Evolutionary conservation across 2,113 vertebrate genomes (phyloP).

Genomic region (Dendropsophus ebraccatus): DNA sequence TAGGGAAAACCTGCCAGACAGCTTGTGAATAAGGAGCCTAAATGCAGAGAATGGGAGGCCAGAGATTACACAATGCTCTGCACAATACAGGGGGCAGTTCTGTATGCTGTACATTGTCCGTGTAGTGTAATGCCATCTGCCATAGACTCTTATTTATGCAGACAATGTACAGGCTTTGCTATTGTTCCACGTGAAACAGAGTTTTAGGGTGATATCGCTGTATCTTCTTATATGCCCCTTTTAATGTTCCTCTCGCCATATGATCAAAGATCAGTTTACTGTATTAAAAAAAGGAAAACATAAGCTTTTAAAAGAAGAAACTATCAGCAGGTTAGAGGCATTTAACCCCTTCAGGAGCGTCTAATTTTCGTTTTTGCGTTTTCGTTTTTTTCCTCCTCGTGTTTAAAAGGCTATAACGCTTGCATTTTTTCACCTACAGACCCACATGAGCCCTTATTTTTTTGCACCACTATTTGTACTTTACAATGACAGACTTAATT

Average conservation of each 20-base stretch:
- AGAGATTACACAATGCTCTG: background rate
- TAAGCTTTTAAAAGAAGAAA: too few relatives aligned
- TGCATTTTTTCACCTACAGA: too few relatives aligned
- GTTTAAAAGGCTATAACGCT: too few relatives aligned
- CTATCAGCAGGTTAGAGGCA: too few relatives aligned
- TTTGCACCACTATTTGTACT: too few relatives aligned
- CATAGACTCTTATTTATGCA: background rate
- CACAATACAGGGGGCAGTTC: background rate
- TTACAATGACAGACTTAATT: too few relatives aligned
- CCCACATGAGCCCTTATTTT: too few relatives aligned
- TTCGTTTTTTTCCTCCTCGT: too few relatives aligned
- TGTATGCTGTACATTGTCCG: background rate
- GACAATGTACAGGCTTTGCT: background rate
- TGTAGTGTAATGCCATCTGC: background rate
- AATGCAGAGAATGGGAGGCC: background rate
- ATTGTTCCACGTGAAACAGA: background rate
- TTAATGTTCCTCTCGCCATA: background rate
- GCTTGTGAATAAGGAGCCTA: background rate
- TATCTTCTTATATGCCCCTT: background rate
- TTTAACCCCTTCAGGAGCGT: too few relatives aligned
- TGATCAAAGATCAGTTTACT: too few relatives aligned
- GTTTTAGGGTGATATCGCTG: background rate
- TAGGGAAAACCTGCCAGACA: background rate
- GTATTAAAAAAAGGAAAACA: too few relatives aligned
- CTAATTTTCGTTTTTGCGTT: too few relatives aligned